phyloP scores from a whole-genome alignment of 2,113 vertebrate genomes.

The Ranitomeya imitator region DNA sequence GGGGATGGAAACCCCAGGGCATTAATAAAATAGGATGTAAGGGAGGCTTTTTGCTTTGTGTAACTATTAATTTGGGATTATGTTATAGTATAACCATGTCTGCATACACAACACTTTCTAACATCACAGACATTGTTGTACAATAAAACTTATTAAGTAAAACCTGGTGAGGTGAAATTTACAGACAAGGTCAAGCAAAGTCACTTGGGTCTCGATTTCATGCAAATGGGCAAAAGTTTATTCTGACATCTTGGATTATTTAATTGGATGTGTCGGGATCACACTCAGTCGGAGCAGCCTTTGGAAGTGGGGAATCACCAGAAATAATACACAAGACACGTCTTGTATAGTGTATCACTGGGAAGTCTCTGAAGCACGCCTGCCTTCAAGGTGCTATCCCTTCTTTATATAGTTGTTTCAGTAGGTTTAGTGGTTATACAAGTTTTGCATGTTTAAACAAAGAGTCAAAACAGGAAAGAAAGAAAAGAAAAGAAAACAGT shows the following conservation, averaged over 20 bases:
- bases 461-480: no score
- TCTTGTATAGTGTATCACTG: no score
- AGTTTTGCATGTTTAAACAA: no score
- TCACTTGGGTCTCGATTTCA: conserved; percentile 12
- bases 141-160: conserved; percentile 37
- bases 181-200: conserved; percentile 38
- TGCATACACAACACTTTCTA: conserved; percentile 39
- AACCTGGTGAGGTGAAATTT: conserved; percentile 30
- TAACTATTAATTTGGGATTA: conserved; percentile 49
- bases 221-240: not conserved
- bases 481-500: no score
- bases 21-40: conserved; percentile 33
- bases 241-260: conserved; percentile 16
- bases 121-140: conserved; percentile 26
- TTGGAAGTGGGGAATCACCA: no score
- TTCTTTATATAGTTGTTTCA: no score
- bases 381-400: no score
- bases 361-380: no score
- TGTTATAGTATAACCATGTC: conserved; percentile 40
- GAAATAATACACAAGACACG: no score
- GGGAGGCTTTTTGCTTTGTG: conserved; percentile 14
- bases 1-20: conserved; percentile 31
- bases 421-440: no score
- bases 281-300: no score
- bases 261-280: no score